Evolutionary conservation across 2,888 invertebrate species (phyloP).

Genomic region (Crematogaster levior): DNA sequence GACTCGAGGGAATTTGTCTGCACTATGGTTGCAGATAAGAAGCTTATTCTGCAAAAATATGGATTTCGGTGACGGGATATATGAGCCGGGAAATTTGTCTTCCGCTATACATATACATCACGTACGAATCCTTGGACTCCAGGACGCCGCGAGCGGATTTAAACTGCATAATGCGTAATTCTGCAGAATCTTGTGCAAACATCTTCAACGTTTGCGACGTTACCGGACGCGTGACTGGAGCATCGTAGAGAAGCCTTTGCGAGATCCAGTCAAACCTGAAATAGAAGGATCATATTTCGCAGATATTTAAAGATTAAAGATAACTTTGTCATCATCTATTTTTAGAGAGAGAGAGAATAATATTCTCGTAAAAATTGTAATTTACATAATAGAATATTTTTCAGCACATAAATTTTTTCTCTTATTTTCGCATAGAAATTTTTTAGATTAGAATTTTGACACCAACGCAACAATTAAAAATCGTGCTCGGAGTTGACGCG

Average conservation of each 20-base stretch:
- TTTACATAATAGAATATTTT: neutral
- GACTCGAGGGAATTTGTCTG: conserved; percentile 19
- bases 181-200: neutral
- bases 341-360: too few relatives aligned
- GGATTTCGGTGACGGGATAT: conserved; percentile 12
- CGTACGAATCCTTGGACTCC: neutral
- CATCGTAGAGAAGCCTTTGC: neutral
- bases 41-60: conserved; percentile 31
- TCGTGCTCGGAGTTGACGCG: neutral
- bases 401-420: neutral
- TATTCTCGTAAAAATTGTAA: neutral
- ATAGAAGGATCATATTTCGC: neutral
- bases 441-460: neutral
- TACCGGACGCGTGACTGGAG: neutral
- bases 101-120: neutral
- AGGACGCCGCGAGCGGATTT: neutral
- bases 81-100: conserved; percentile 27
- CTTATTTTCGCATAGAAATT: neutral
- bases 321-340: neutral
- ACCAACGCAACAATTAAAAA: conserved; percentile 11
- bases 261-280: neutral
- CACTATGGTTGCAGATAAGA: conserved; percentile 20
- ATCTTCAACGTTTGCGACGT: neutral
- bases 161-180: neutral
- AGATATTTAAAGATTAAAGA: neutral